phyloP scores from a whole-genome alignment of 2,888 invertebrate species.

The Pyrrhia umbra region DNA sequence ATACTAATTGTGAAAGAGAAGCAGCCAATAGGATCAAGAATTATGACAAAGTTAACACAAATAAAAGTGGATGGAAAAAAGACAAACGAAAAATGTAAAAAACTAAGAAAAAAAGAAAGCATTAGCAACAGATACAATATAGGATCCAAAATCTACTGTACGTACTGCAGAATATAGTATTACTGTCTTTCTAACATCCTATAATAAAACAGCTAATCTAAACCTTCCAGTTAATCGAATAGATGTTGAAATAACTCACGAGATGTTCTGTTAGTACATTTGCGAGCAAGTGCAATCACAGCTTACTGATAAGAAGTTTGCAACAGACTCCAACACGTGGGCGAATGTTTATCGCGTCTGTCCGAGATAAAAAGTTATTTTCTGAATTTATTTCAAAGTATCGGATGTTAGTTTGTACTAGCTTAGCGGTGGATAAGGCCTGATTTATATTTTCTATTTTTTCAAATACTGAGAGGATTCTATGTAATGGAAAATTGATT shows the following conservation, averaged over 20 bases:
- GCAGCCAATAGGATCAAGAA: too few relatives aligned
- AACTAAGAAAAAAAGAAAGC: too few relatives aligned
- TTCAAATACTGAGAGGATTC: slow-evolving; percentile 15
- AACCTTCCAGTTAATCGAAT: slow-evolving; percentile 21
- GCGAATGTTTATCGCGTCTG: slow-evolving; percentile 51
- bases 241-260: slow-evolving; percentile 41
- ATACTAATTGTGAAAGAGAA: too few relatives aligned
- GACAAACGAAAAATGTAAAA: too few relatives aligned
- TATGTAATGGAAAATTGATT: slow-evolving; percentile 11
- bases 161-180: slow-evolving; percentile 3
- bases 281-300: slow-evolving; percentile 57
- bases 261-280: slow-evolving; percentile 39
- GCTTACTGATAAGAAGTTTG: slow-evolving; percentile 45
- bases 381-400: slow-evolving; percentile 47
- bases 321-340: slow-evolving; percentile 43
- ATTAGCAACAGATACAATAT: neutral
- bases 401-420: slow-evolving; percentile 39
- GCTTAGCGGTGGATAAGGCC: slow-evolving; percentile 33
- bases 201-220: slow-evolving; percentile 31
- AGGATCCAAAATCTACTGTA: neutral
- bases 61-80: too few relatives aligned
- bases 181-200: slow-evolving; percentile 4
- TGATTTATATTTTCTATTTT: slow-evolving; percentile 26
- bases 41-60: too few relatives aligned
- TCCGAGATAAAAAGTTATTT: slow-evolving; percentile 54